Conservation (phyloP, 2,888 invertebrate genomes). For the Xestobium rufovillosum region DNA sequence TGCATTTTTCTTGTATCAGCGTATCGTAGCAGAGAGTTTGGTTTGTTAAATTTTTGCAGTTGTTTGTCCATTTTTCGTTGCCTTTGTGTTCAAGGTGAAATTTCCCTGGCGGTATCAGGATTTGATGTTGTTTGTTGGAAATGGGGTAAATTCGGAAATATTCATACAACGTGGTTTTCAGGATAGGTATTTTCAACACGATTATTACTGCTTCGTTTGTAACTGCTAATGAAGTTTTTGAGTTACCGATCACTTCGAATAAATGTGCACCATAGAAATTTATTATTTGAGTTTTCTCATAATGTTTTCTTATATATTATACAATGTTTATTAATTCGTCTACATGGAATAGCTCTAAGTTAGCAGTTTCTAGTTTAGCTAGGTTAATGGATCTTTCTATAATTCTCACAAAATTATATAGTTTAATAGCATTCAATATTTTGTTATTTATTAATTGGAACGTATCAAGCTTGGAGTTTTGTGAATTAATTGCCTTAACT, state of each 20-base stretch:
- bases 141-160: slow-evolving; percentile 1
- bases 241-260: not conserved
- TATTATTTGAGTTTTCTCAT: not conserved
- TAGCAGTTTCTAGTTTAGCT: not conserved
- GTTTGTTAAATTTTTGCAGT: not conserved
- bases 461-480: not conserved
- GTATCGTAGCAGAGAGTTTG: not conserved
- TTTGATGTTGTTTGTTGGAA: not conserved
- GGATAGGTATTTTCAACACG: not conserved
- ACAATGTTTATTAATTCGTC: not conserved
- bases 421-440: not conserved
- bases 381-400: not conserved
- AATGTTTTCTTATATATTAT: not conserved
- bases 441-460: not conserved
- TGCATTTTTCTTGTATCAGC: not conserved
- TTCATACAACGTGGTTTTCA: not conserved
- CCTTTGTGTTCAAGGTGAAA: not conserved
- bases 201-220: slow-evolving; percentile 1
- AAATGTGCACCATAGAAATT: not conserved
- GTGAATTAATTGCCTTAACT: not conserved
- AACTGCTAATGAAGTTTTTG: not conserved
- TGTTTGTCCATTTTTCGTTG: not conserved
- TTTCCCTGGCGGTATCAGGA: not conserved
- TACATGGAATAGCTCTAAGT: not conserved
- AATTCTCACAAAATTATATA: not conserved